Base-by-base conservation (phyloP, 2,113 vertebrate species). In the Chaetops frenatus region DNA sequence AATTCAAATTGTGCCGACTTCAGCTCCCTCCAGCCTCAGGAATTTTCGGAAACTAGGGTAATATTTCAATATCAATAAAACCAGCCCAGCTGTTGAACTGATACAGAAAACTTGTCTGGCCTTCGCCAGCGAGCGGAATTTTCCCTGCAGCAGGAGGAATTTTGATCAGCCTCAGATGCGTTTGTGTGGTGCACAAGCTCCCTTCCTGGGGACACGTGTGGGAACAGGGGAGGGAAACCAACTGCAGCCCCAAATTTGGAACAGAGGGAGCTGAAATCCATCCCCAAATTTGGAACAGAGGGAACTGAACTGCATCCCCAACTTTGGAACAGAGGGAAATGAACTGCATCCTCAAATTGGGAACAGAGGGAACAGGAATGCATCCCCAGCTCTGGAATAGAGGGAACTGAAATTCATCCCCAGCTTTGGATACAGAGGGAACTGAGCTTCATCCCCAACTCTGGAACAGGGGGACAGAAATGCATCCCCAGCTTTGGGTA, bases 41-140 rank as follows among this genome's bases (percentile, higher is more conserved):
- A 67, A 56, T 78, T 91, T 65, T 51, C 1, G 21, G 60, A 36
- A 95, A 84, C 45, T 50, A 38, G 53, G 65, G 53, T 73, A 61
- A 45, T 81, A 86, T 78, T 96, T 92, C 84, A 76, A 25, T 78
- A 94, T 74, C 65, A 87, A 51, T 86, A 91, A 87, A 93, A 71
- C 51, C 56, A 79, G 81, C 64, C 57, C 73, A 95, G 84, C 53
- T 93, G 84, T 76, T 95, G 82, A 93, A 36, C 40, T 82, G 74
- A 85, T 51, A 90, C 1, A 70, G 58, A 70, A 94, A 92, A 72
- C 69, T 82, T 70, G 86, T 91, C 81, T 72, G 54, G 38, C 54
- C 87, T 69, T 35, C 40, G 56, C 48, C 33, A 86, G 70, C 53
- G 93, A 96, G 62, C 3, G 13, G 82, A 96, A 91, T 94, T 74